phyloP scores from a whole-genome alignment of 1,140 invertebrate genomes.

The Aphelenchoides avenae region DNA sequence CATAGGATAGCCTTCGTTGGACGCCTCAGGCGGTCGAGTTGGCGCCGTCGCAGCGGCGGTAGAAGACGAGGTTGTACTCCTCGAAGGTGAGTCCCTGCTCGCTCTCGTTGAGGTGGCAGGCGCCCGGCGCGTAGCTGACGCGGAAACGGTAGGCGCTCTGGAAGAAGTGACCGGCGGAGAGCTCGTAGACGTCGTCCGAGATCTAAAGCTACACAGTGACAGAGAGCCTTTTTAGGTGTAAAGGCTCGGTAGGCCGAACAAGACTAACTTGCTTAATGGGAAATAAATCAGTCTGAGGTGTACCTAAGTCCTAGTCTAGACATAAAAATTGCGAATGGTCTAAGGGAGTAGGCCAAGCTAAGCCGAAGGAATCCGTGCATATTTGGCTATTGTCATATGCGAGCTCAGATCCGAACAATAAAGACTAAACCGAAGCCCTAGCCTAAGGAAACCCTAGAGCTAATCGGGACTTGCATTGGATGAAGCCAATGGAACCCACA shows the following conservation, averaged over 20 bases:
- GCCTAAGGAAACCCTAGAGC: no score
- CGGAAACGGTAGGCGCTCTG: conserved; percentile 56
- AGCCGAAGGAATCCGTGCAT: no score
- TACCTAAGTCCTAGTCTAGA: neutral
- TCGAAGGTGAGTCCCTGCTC: conserved; percentile 44
- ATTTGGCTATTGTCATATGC: no score
- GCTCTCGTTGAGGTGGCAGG: conserved; percentile 37
- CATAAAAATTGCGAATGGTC: neutral
- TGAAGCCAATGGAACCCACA: no score
- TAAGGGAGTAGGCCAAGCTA: neutral
- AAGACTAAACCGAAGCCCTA: no score
- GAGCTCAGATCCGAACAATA: no score
- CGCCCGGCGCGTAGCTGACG: conserved; percentile 46
- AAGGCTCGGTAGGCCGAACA: neutral
- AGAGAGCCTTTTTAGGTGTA: conserved; percentile 3
- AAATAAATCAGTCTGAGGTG: neutral
- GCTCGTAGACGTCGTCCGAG: conserved; percentile 44
- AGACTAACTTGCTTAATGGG: conserved; percentile 4
- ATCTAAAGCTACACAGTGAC: no score
- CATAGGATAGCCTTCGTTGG: no score
- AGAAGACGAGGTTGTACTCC: conserved; percentile 58
- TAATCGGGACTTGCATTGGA: no score
- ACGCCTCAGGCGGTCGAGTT: no score
- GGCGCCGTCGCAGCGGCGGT: conserved; percentile 49
- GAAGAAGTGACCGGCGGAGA: conserved; percentile 45